Conservation (phyloP, 2,888 invertebrate species). For the Nowickia ferox region DNA sequence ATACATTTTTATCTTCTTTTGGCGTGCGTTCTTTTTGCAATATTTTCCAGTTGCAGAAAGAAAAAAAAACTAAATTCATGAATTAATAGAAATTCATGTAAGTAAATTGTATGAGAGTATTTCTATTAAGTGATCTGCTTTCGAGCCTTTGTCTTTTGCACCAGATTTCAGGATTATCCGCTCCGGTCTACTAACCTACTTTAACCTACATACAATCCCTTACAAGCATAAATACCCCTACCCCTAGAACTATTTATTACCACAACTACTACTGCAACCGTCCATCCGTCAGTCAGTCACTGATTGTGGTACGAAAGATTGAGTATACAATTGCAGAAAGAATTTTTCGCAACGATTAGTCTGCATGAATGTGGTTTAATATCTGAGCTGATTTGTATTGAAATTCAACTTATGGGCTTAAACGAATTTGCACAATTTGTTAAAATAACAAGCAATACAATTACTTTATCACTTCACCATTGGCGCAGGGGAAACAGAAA, state of each 20-base stretch:
- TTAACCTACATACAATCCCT: slow-evolving; percentile 66
- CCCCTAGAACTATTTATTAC: slow-evolving; percentile 49
- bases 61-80: not conserved
- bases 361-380: slow-evolving; percentile 52
- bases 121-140: slow-evolving; percentile 72
- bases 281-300: not conserved
- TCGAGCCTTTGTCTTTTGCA: slow-evolving; percentile 69
- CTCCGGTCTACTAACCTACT: slow-evolving; percentile 70
- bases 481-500: not conserved
- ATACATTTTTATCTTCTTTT: slow-evolving; percentile 37
- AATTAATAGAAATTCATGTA: slow-evolving; percentile 5
- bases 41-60: slow-evolving; percentile 8
- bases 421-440: slow-evolving; percentile 68
- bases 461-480: slow-evolving; percentile 45
- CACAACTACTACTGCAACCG: not conserved
- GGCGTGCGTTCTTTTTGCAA: slow-evolving; percentile 63
- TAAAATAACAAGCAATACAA: slow-evolving; percentile 68
- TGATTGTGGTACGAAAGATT: not conserved
- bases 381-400: slow-evolving; percentile 60
- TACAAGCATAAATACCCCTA: slow-evolving; percentile 64
- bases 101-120: slow-evolving; percentile 53
- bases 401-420: slow-evolving; percentile 68
- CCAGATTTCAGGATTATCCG: slow-evolving; percentile 70
- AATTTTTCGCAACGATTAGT: not conserved
- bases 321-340: slow-evolving; percentile 14